Evolutionary conservation across 2,888 invertebrate genomes (phyloP).

Genomic region (Noctua janthe): DNA sequence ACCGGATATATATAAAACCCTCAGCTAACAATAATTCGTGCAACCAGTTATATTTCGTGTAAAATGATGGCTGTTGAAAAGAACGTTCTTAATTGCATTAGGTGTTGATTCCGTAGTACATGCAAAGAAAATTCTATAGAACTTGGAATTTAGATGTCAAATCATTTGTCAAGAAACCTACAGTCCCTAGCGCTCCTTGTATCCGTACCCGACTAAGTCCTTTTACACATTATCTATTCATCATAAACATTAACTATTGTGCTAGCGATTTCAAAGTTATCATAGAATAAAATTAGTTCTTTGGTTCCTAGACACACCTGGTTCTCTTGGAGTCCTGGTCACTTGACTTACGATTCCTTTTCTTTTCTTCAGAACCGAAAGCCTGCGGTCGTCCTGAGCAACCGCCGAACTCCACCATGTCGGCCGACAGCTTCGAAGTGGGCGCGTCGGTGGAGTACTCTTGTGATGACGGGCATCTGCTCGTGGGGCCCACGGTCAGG

Average conservation of each 20-base stretch:
- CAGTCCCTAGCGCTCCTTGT: neutral
- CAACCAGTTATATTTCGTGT: neutral
- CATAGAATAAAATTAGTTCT: neutral
- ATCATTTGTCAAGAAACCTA: neutral
- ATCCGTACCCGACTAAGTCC: neutral
- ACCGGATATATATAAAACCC: too few relatives aligned
- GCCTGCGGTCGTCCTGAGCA: constrained; percentile 98
- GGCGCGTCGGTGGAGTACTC: constrained; percentile 95
- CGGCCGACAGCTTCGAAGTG: constrained; percentile 94
- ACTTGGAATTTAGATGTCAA: neutral
- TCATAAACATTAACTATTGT: neutral
- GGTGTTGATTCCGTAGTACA: neutral
- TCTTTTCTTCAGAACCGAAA: constrained; percentile 92
- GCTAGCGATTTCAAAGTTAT: neutral
- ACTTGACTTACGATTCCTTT: neutral
- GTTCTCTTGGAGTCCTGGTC: too few relatives aligned
- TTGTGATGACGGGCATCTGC: constrained; percentile 96
- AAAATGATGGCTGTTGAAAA: neutral
- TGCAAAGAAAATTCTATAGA: neutral
- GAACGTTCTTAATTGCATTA: neutral
- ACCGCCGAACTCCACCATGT: constrained; percentile 97
- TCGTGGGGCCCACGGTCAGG: constrained; percentile 95
- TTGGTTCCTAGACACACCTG: neutral
- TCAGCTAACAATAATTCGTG: neutral
- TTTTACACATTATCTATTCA: neutral